These are phyloP conservation scores for Volucella inflata DNA, from an alignment of 2,888 invertebrate genomes.

Conservation along the genomic window DNA sequence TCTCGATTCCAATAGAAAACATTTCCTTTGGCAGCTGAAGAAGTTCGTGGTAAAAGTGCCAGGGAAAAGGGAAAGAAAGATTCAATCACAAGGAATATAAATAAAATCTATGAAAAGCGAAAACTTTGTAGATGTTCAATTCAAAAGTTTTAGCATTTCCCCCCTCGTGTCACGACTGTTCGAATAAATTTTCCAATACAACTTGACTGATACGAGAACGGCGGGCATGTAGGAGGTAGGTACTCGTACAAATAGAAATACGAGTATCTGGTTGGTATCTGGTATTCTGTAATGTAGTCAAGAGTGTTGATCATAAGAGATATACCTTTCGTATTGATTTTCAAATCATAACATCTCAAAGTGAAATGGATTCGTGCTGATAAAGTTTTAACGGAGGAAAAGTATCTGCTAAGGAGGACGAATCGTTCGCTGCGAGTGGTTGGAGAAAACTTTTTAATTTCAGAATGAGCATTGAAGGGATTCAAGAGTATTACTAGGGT, in stretches of 20 bases:
- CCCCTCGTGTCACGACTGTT: neutral
- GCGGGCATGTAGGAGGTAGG: no score
- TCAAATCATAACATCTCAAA: slow-evolving; percentile 39
- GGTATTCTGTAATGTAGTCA: slow-evolving; percentile 11
- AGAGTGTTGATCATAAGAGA: slow-evolving; percentile 62
- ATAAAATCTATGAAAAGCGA: slow-evolving; percentile 32
- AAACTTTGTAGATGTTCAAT: slow-evolving; percentile 44
- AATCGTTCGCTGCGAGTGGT: neutral
- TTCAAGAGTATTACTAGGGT: no score
- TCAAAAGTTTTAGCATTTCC: slow-evolving; percentile 17
- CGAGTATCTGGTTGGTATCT: no score
- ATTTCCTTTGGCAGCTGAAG: no score
- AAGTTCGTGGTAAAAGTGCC: no score
- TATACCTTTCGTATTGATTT: slow-evolving; percentile 60
- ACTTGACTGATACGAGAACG: no score
- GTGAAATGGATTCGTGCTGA: neutral
- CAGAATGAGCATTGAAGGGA: no score
- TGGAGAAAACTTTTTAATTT: no score
- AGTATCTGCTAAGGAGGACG: neutral
- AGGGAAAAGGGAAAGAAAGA: neutral
- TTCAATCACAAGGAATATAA: slow-evolving; percentile 38
- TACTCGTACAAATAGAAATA: no score
- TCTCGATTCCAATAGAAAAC: no score
- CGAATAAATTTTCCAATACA: no score
- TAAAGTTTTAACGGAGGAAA: slow-evolving; percentile 24